Evolutionary conservation across 2,797 vertebrate genomes (phyloP).

Genomic region (Muscicapa comitata): DNA sequence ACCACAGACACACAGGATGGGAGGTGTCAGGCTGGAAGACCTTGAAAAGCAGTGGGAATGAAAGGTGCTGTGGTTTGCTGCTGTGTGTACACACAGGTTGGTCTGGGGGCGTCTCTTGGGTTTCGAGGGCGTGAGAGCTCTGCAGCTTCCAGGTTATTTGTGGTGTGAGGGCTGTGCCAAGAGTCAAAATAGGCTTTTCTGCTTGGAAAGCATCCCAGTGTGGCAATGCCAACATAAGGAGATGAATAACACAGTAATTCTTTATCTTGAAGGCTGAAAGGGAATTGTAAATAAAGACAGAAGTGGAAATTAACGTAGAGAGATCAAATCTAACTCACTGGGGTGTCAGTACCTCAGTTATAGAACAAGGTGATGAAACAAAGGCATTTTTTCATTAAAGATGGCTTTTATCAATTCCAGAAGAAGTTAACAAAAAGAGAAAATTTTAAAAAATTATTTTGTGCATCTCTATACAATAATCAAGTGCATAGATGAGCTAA

Average conservation of each 20-base stretch:
- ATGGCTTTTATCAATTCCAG: neutral
- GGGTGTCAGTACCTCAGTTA: rapidly evolving
- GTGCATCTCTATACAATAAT: neutral
- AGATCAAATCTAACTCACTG: neutral
- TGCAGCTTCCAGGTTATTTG: neutral
- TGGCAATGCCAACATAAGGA: neutral
- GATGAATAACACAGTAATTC: neutral
- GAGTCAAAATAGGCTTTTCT: neutral
- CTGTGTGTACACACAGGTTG: rapidly evolving
- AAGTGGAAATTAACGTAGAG: neutral
- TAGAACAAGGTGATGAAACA: neutral
- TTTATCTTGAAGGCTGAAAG: neutral
- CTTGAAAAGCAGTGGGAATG: neutral
- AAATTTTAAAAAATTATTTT: neutral
- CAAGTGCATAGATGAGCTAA: neutral
- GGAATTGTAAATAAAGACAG: neutral
- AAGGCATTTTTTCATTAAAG: neutral
- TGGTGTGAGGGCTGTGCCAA: neutral
- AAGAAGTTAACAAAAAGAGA: neutral
- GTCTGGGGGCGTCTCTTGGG: neutral
- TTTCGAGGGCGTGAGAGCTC: neutral
- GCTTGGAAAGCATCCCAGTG: neutral
- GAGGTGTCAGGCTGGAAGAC: neutral
- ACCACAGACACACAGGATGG: neutral
- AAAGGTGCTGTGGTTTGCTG: neutral